Evolutionary conservation across 1,140 invertebrate genomes (phyloP).

Genomic region (Trichomalopsis sarcophagae): DNA sequence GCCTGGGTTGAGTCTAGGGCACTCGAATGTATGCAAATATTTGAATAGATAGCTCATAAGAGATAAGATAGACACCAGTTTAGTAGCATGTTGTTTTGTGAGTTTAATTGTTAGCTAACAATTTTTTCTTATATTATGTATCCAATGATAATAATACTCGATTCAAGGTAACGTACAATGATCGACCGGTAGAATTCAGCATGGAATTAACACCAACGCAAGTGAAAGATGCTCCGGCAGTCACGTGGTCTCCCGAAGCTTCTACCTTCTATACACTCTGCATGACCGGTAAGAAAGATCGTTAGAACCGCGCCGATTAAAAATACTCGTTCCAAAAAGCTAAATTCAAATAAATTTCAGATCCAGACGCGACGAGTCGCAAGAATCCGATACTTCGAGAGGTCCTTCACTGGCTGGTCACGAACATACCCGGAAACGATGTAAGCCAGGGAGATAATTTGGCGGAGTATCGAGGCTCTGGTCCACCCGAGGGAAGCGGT

Average conservation of each 20-base stretch:
- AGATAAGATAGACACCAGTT: neutral
- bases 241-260: constrained; percentile 51
- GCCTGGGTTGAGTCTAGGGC: neutral
- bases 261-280: constrained; percentile 8
- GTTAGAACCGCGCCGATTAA: too few species aligned
- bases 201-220: constrained; percentile 75
- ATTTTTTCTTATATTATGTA: neutral
- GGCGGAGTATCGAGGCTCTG: constrained; percentile 1
- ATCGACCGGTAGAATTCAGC: constrained; percentile 71
- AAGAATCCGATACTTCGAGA: neutral
- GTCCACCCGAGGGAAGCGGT: neutral
- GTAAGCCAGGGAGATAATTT: neutral
- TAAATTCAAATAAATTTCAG: neutral
- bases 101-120: too few species aligned
- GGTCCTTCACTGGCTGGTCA: constrained; percentile 6
- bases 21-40: neutral
- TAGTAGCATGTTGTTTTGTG: neutral
- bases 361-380: constrained; percentile 19
- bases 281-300: constrained; percentile 4
- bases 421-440: constrained; percentile 14
- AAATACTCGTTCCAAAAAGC: neutral
- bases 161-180: constrained; percentile 69
- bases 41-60: too few species aligned
- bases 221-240: constrained; percentile 66
- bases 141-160: neutral